These are phyloP conservation scores for Sphaeridia pumilis DNA, from an alignment of 2,888 invertebrate species.

Conservation along the genomic window DNA sequence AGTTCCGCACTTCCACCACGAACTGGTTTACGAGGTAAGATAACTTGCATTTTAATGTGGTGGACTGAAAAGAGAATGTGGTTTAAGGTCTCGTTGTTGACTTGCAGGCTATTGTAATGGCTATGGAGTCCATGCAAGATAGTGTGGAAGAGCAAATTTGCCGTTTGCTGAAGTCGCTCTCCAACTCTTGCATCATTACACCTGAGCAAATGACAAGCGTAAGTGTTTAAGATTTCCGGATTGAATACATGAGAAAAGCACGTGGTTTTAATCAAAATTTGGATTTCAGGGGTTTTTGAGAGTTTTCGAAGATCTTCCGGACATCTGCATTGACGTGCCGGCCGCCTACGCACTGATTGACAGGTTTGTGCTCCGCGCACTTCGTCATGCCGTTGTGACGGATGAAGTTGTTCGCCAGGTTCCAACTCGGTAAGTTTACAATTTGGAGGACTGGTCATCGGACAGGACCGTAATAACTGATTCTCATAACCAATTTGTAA, in stretches of 20 bases:
- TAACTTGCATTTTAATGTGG: too few relatives aligned
- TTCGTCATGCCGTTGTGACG: conserved; percentile 57
- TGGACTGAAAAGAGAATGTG: too few relatives aligned
- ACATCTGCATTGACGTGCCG: conserved; percentile 85
- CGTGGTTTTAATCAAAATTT: too few relatives aligned
- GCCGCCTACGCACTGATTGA: conserved; percentile 78
- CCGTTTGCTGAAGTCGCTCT: conserved; percentile 63
- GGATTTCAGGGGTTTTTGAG: conserved; percentile 63
- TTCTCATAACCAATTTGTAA: too few relatives aligned
- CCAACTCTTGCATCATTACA: conserved; percentile 61
- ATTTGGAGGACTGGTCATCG: too few relatives aligned
- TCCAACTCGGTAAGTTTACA: conserved; percentile 57
- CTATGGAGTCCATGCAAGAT: conserved; percentile 70
- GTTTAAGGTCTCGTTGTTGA: too few relatives aligned
- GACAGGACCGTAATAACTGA: too few relatives aligned
- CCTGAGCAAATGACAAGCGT: conserved; percentile 79
- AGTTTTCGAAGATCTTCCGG: conserved; percentile 76
- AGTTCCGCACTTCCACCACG: conserved; percentile 93
- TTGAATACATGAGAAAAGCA: neutral
- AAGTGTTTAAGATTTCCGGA: conserved; percentile 37
- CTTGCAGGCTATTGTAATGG: conserved; percentile 63
- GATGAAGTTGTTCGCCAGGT: conserved; percentile 62
- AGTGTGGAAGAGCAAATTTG: conserved; percentile 68
- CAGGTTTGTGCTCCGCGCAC: conserved; percentile 67
- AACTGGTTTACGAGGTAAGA: conserved; percentile 81